These are phyloP conservation scores for Sinonovacula constricta DNA, from an alignment of 1,140 invertebrate genomes.

Conservation along the genomic window DNA sequence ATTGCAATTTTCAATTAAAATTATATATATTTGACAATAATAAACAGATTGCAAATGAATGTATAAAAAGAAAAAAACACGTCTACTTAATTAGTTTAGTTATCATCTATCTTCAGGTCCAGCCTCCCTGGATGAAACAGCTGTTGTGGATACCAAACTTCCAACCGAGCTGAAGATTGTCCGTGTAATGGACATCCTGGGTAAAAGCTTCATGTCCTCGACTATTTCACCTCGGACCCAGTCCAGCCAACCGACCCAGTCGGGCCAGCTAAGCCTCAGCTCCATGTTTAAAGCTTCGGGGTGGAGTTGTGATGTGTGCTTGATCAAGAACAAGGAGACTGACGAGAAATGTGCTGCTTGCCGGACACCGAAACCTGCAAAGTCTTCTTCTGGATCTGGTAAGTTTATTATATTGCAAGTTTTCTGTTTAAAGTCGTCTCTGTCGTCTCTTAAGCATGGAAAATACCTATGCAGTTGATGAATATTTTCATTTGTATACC, in stretches of 20 bases:
- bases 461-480: neutral
- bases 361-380: conserved; percentile 81
- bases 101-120: neutral
- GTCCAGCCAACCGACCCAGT: too few species aligned
- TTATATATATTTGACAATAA: neutral
- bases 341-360: conserved; percentile 84
- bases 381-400: neutral
- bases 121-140: neutral
- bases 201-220: neutral
- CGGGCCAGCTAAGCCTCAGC: conserved; percentile 5
- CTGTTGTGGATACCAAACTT: conserved; percentile 27
- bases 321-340: conserved; percentile 83
- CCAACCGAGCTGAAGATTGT: conserved; percentile 61
- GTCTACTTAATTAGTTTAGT: neutral
- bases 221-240: too few species aligned
- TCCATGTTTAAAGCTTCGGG: conserved; percentile 17
- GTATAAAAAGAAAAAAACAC: too few species aligned
- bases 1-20: neutral
- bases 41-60: neutral
- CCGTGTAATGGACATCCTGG: conserved; percentile 75
- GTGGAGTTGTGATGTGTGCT: conserved; percentile 85
- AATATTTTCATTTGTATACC: too few species aligned
- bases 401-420: neutral
- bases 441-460: neutral
- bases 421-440: neutral